phyloP scores from a whole-genome alignment of 2,113 vertebrate species.

The Ptychochromis oligacanthus region DNA sequence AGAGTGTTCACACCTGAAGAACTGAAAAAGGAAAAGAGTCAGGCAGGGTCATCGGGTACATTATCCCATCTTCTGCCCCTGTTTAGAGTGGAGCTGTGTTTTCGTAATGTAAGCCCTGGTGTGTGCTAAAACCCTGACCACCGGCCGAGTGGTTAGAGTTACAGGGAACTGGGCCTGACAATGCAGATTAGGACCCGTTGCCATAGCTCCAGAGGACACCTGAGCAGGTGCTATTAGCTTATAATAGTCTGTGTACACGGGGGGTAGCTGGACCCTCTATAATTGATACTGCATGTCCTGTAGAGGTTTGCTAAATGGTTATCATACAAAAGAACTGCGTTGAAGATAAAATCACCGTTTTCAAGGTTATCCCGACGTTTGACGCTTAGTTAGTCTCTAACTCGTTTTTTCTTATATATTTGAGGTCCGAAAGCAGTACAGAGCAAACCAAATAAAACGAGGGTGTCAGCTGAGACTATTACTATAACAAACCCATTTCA shows the following conservation, averaged over 20 bases:
- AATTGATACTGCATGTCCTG: constrained; percentile 11
- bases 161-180: constrained; percentile 76
- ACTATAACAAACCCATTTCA: neutral
- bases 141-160: constrained; percentile 72
- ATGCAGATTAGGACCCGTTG: constrained; percentile 74
- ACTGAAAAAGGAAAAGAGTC: constrained; percentile 61
- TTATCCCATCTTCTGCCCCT: neutral
- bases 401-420: neutral
- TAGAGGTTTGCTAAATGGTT: neutral
- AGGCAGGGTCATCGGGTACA: neutral
- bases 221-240: constrained; percentile 71
- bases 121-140: constrained; percentile 69
- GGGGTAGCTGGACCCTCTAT: constrained; percentile 22
- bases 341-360: neutral
- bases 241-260: constrained; percentile 48
- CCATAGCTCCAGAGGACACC: constrained; percentile 73
- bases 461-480: neutral
- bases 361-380: neutral
- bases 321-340: neutral
- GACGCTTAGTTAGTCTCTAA: neutral
- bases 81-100: constrained; percentile 7
- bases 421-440: neutral
- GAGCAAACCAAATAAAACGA: neutral
- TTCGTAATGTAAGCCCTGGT: constrained; percentile 66
- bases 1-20: constrained; percentile 87